Evolutionary conservation across 2,113 vertebrate genomes (phyloP), one percentile per base, ranked within the genome.

Genomic region (Silurus meridionalis): DNA sequence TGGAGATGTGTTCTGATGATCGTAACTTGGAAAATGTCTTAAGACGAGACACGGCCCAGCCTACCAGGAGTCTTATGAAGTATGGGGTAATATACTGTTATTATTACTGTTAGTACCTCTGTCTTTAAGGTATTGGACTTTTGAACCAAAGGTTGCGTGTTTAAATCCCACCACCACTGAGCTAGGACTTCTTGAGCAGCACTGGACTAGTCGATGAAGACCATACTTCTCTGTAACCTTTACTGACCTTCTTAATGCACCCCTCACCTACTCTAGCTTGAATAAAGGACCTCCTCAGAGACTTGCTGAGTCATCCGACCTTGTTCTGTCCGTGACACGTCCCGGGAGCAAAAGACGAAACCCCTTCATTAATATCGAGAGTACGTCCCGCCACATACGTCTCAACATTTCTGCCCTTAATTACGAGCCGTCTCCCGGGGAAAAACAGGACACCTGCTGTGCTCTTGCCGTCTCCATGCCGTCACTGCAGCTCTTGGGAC

Each of bases 371-470:
- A 58, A 58, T 14, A 46, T 69, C 21, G 55, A 23, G 61, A 46
- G 9, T 11, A 67, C 66, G 6, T 63, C 28, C 46, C 28, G 11
- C 28, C n/a, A 37, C 37, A 79, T 50, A 64, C 64, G 21, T 72
- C 74, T 67, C 86, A 52, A 80, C 90, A 84, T 86, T 82, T 84
- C 72, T 85, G 23, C 61, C 82, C 90, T 80, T 93, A 92, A 94
- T 93, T 92, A 92, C 90, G 82, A 83, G 87, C 60, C 72, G 80
- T 92, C 91, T 91, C 87, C 85, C 78, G 81, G 91, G 92, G 91
- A 89, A 83, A 86, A 90, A 75, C 57, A 82, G 90, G 67, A 60
- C 82, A 50, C 91, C 67, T 67, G 89, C 82, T 87, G 78, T 80
- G 52, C 5, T 50, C 37, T 74, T 80, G 46, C 81, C 88, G 71